phyloP scores from a whole-genome alignment of 1,140 invertebrate genomes.

The Drosophila virilis region DNA sequence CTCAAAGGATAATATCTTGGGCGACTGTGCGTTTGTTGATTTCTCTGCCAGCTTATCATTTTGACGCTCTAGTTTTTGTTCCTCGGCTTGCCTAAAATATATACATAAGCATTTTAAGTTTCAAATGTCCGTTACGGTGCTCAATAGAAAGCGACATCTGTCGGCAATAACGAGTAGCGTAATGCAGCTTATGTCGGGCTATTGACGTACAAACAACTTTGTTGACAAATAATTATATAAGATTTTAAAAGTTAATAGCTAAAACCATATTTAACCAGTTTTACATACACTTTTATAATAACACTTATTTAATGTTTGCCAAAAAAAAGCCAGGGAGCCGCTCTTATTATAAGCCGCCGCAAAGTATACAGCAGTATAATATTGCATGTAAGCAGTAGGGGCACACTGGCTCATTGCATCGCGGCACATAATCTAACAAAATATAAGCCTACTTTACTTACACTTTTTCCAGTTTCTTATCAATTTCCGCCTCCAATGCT shows the following conservation, averaged over 20 bases:
- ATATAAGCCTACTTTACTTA: constrained; percentile 40
- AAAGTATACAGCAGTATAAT: constrained; percentile 7
- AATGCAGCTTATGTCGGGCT: background rate
- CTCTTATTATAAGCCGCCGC: background rate
- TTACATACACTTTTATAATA: too few species aligned
- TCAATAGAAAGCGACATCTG: constrained; percentile 7
- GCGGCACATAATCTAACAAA: background rate
- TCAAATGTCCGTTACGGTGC: background rate
- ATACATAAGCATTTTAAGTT: background rate
- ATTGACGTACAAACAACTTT: too few species aligned
- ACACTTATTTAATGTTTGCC: too few species aligned
- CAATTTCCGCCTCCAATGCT: constrained; percentile 74
- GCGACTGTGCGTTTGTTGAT: constrained; percentile 22
- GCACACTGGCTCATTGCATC: background rate
- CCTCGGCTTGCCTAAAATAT: constrained; percentile 63
- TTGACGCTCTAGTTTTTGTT: constrained; percentile 60
- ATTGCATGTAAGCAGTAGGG: background rate
- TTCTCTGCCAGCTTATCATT: constrained; percentile 66
- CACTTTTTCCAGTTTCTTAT: constrained; percentile 76
- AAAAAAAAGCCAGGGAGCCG: too few species aligned
- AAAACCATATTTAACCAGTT: too few species aligned
- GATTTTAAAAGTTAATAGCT: too few species aligned
- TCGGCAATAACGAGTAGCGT: background rate
- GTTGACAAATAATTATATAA: too few species aligned
- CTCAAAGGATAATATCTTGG: constrained; percentile 72